Conservation (phyloP, 2,797 vertebrate genomes). For the Enteromius radiatus region DNA sequence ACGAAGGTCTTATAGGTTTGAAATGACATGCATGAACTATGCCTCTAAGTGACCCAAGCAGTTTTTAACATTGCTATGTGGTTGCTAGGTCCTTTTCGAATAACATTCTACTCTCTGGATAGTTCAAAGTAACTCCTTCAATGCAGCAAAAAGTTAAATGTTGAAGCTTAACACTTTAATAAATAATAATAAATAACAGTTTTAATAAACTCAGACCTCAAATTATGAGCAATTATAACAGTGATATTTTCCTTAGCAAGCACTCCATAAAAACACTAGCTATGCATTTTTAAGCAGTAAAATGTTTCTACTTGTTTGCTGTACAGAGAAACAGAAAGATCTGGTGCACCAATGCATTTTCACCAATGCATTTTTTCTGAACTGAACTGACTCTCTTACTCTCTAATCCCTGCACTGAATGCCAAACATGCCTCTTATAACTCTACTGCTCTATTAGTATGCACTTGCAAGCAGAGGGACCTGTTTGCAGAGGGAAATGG, state of each 20-base stretch:
- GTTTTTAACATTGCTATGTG: not conserved
- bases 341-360: constrained; percentile 62
- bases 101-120: not conserved
- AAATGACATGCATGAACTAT: too few species aligned
- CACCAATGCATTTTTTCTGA: constrained; percentile 65
- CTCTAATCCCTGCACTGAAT: constrained; percentile 59
- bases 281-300: constrained; percentile 69
- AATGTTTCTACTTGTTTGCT: constrained; percentile 66
- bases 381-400: constrained; percentile 46
- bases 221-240: not conserved
- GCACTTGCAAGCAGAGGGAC: constrained; percentile 59
- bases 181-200: too few species aligned
- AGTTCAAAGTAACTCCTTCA: not conserved
- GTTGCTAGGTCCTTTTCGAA: not conserved
- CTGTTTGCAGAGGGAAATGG: constrained; percentile 57
- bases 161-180: not conserved
- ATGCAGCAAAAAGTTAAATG: not conserved
- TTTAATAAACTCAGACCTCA: not conserved
- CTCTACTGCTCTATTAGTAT: constrained; percentile 63
- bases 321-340: constrained; percentile 60
- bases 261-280: constrained; percentile 50
- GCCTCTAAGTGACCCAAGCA: not conserved
- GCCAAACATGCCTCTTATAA: constrained; percentile 63
- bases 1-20: too few species aligned
- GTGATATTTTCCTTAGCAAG: not conserved